Conservation (phyloP, 1,140 invertebrate genomes). For the Hesperophylax magnus region DNA sequence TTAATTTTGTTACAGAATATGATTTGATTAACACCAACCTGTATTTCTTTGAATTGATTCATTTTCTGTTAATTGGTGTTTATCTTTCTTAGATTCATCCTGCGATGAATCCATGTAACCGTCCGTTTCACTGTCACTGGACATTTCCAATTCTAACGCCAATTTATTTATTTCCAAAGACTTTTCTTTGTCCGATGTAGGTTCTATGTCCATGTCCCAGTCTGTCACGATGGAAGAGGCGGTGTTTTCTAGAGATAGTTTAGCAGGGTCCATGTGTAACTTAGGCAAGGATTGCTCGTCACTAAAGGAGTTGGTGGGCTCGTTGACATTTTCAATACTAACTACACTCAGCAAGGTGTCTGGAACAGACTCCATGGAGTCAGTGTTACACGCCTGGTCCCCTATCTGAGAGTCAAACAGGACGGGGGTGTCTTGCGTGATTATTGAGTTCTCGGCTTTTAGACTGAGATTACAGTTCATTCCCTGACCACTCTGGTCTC, state of each 20-base stretch:
- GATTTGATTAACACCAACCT: conserved; percentile 17
- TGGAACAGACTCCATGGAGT: conserved; percentile 65
- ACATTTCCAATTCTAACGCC: conserved; percentile 68
- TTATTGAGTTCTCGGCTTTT: conserved; percentile 59
- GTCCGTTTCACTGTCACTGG: conserved; percentile 68
- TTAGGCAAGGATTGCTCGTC: conserved; percentile 19
- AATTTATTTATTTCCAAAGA: conserved; percentile 64
- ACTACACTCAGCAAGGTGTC: conserved; percentile 64
- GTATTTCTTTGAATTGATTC: conserved; percentile 28
- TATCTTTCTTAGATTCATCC: conserved; percentile 35
- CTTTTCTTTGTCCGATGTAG: conserved; percentile 67
- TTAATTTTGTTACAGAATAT: conserved; percentile 24
- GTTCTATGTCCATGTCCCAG: conserved; percentile 74
- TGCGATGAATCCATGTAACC: conserved; percentile 60
- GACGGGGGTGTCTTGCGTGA: conserved; percentile 72
- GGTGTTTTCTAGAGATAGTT: conserved; percentile 31
- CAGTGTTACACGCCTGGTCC: conserved; percentile 64
- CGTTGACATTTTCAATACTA: conserved; percentile 30
- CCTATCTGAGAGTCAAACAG: conserved; percentile 67
- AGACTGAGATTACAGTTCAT: conserved; percentile 60
- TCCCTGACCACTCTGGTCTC: conserved; percentile 58
- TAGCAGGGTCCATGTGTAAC: neutral
- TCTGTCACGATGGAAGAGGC: conserved; percentile 68
- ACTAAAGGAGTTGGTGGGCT: conserved; percentile 40
- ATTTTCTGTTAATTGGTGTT: conserved; percentile 16